Percentiles rank a stretch among this genome's conserved stretches.
These are phyloP conservation scores for Spilogale gracilis DNA, from an alignment of 2,113 vertebrate species.

Conservation along the genomic window DNA sequence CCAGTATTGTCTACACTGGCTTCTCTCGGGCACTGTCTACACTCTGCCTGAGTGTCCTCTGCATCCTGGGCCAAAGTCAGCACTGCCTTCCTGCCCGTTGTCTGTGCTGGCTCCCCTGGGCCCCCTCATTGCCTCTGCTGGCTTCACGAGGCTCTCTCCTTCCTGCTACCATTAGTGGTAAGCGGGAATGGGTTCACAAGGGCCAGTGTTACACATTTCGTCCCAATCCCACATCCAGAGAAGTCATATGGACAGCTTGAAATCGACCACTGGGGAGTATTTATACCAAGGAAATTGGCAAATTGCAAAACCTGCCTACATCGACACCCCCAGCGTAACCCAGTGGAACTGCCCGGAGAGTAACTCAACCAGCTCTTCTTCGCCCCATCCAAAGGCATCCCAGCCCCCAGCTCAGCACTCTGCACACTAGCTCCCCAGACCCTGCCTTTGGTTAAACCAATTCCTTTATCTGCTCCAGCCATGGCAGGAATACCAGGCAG, in stretches of 20 bases:
- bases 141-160: not conserved
- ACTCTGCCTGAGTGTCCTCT: not conserved
- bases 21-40: not conserved
- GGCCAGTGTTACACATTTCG: too few species aligned
- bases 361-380: not conserved
- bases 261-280: not conserved
- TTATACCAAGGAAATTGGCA: not conserved
- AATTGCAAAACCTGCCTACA: not conserved
- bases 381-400: not conserved
- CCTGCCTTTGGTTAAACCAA: not conserved
- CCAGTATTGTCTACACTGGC: fast-evolving
- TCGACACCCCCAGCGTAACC: not conserved
- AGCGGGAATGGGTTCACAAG: not conserved
- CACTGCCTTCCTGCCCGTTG: not conserved
- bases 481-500: not conserved
- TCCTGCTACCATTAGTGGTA: fast-evolving
- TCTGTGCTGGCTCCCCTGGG: not conserved
- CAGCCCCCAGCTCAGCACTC: not conserved
- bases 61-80: not conserved
- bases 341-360: not conserved
- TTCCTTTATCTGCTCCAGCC: not conserved
- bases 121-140: not conserved
- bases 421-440: too few species aligned
- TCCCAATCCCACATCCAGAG: not conserved
- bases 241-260: not conserved